Conservation (phyloP, 2,113 vertebrate species). For the Calyptomena viridis region DNA sequence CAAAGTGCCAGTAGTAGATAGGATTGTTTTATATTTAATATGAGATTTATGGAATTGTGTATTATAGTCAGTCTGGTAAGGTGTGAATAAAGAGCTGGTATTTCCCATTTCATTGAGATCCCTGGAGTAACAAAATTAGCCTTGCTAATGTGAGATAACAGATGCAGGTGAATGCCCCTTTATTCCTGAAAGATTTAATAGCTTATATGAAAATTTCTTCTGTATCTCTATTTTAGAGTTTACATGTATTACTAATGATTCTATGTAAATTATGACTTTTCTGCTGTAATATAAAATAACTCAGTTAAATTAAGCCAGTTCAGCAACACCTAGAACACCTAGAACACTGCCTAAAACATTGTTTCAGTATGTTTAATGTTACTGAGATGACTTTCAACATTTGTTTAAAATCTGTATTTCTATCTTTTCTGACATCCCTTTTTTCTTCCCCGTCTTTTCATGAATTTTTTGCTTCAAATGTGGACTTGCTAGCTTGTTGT, state of each 20-base stretch:
- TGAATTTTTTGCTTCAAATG: background rate
- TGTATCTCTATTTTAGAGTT: background rate
- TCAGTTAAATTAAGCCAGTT: background rate
- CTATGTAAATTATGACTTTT: background rate
- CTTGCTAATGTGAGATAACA: background rate
- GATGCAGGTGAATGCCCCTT: background rate
- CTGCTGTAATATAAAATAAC: background rate
- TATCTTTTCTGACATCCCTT: background rate
- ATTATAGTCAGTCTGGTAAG: background rate
- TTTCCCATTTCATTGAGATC: background rate
- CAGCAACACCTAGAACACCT: background rate
- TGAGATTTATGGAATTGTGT: background rate
- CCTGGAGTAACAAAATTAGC: background rate
- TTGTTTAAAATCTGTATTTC: background rate
- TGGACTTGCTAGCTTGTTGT: background rate
- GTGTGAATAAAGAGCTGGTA: fast-evolving
- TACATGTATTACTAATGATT: background rate
- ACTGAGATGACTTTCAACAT: background rate
- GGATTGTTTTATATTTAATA: background rate
- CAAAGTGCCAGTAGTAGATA: background rate
- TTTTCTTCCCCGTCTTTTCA: background rate
- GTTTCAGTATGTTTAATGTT: background rate
- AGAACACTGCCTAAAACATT: background rate
- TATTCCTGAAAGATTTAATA: background rate
- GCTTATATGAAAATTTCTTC: background rate